Evolutionary conservation across 2,888 invertebrate genomes (phyloP).

Genomic region (Crossocerus cetratus): DNA sequence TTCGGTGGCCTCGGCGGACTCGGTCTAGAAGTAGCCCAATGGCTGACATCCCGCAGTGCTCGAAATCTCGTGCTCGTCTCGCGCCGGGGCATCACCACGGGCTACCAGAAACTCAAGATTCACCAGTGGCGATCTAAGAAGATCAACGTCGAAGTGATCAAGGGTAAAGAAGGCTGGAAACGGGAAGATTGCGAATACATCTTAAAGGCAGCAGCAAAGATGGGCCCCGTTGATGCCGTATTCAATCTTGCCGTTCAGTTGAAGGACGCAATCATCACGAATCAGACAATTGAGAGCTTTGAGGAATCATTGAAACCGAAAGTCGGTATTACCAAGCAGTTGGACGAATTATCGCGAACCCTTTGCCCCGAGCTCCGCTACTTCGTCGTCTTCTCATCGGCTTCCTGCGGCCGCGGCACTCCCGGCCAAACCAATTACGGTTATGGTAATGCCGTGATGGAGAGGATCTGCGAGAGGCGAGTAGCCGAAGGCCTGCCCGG

Average conservation of each 20-base stretch:
- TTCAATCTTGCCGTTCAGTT: slow-evolving; percentile 83
- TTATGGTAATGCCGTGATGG: slow-evolving; percentile 84
- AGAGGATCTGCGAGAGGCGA: slow-evolving; percentile 78
- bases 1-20: slow-evolving; percentile 94
- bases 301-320: slow-evolving; percentile 80
- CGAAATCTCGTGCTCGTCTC: slow-evolving; percentile 88
- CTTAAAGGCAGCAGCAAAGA: slow-evolving; percentile 79
- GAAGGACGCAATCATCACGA: slow-evolving; percentile 79
- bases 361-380: slow-evolving; percentile 77
- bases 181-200: slow-evolving; percentile 84
- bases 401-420: slow-evolving; percentile 82
- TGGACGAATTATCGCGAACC: slow-evolving; percentile 79
- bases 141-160: slow-evolving; percentile 83
- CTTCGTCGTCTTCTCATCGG: slow-evolving; percentile 83
- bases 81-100: slow-evolving; percentile 86
- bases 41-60: slow-evolving; percentile 91
- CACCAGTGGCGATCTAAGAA: slow-evolving; percentile 84
- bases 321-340: slow-evolving; percentile 79
- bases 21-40: slow-evolving; percentile 92
- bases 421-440: slow-evolving; percentile 84
- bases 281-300: slow-evolving; percentile 78
- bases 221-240: slow-evolving; percentile 81
- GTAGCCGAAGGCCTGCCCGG: slow-evolving; percentile 77
- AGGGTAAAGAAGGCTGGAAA: slow-evolving; percentile 83
- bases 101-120: slow-evolving; percentile 88